Conservation (phyloP, 35 echinoderm and acorn worm species). For the Ophioderma brevispina region DNA sequence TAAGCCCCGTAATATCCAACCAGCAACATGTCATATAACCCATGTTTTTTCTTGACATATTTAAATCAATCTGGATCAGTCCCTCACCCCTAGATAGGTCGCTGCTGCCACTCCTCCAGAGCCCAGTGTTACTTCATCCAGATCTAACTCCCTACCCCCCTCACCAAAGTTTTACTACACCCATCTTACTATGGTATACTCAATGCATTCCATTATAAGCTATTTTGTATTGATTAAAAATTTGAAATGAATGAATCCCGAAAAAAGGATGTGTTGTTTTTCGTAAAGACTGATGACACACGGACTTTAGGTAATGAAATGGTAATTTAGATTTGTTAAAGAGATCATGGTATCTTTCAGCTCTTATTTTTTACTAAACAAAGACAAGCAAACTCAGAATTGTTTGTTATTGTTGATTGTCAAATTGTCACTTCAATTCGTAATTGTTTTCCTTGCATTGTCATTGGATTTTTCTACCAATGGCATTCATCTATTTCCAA, state of each 20-base stretch:
- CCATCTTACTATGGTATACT: constrained; percentile 74
- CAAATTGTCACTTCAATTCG: too few species aligned
- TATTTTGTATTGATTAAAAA: constrained; percentile 95
- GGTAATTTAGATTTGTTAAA: too few species aligned
- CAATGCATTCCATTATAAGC: constrained; percentile 84
- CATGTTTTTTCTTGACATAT: too few species aligned
- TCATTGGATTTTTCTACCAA: constrained; percentile 92
- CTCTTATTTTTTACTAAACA: too few species aligned
- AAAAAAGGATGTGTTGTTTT: too few species aligned
- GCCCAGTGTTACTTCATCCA: constrained; percentile 47
- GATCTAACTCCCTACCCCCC: constrained; percentile 27
- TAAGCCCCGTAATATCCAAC: too few species aligned
- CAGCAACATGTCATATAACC: too few species aligned
- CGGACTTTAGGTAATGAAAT: too few species aligned
- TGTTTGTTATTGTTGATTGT: too few species aligned
- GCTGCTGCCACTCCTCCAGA: constrained; percentile 20
- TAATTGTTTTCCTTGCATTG: constrained; percentile 4
- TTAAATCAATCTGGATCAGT: constrained; percentile 33
- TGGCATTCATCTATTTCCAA: constrained; percentile 87
- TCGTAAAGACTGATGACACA: too few species aligned
- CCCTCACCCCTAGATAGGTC: constrained; percentile 26
- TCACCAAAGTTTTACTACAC: constrained; percentile 71
- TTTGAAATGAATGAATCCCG: constrained; percentile 93
- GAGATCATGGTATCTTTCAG: too few species aligned
- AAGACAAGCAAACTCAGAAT: too few species aligned